Base-by-base conservation (phyloP, 2,113 vertebrate genomes). In the Platanista minor region DNA sequence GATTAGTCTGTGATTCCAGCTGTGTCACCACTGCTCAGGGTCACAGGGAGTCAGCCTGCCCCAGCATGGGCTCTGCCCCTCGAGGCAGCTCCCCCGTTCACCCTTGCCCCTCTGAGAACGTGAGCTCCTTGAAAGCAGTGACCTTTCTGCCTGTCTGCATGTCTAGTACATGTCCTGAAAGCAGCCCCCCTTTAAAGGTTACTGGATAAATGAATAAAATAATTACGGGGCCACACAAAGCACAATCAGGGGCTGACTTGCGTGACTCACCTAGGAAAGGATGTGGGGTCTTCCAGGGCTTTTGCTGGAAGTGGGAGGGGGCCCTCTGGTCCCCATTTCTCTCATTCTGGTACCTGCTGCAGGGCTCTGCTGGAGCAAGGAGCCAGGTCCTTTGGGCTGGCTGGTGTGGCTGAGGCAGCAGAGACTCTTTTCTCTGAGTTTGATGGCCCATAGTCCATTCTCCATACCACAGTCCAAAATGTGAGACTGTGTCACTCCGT, bases 381-480 rank as follows among this genome's bases (percentile, higher is more conserved):
- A 78, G 74, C 80, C 25, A 33, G 52, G 64, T 36, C 33, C 41
- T 39, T 6, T 23, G 82, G n/a, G 27, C 54, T 59, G 43, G 27
- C 61, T 20, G 72, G 25, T 3, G 14, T 54, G 59, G 61, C 41
- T 21, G 54, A 71, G 13, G 43, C 69, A n/a, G 20, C 61, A 39
- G 91, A 5, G 61, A 87, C 27, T 25, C 33, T 54, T 36, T 49
- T 80, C 49, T 36, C 86, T 31, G 91, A 93, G 46, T 10, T 62
- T 21, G 43, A 36, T 0, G 25, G 7, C 74, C 17, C 18, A 0
- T 0, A 6, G 23, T 15, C 31, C 69, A 2, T 36, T 54, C 46
- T 61, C 84, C 14, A 6, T 0, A 3, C 8, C 23, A 12, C 27
- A 23, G 41, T 11, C 59, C 52, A 17, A 11, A 52, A 43, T 10